Percentiles rank a stretch among this genome's conserved stretches.
Conservation (phyloP, 2,113 vertebrate genomes). For the Nothobranchius furzeri region DNA sequence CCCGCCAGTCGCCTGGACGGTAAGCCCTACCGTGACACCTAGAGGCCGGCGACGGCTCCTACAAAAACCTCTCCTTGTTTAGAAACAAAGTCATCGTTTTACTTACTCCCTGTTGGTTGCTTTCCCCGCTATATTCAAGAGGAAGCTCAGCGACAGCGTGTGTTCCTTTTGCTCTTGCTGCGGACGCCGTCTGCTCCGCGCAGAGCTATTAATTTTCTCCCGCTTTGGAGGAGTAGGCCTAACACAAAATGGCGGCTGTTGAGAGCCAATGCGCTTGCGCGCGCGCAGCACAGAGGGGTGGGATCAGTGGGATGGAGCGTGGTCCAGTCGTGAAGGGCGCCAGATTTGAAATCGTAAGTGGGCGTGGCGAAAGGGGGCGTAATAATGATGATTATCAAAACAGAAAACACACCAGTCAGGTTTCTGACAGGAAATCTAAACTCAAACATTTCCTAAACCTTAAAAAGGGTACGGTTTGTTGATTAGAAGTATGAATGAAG, state of each 20-base stretch:
- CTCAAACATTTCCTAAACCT: neutral
- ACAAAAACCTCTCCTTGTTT: constrained; percentile 86
- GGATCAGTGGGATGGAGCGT: constrained; percentile 45
- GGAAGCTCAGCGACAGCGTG: constrained; percentile 21
- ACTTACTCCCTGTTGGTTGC: constrained; percentile 75
- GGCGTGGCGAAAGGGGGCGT: constrained; percentile 38
- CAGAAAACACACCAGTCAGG: neutral
- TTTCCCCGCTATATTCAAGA: constrained; percentile 51
- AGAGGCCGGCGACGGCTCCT: constrained; percentile 97
- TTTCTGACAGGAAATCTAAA: neutral
- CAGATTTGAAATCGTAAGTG: constrained; percentile 69
- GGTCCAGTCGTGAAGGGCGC: constrained; percentile 49
- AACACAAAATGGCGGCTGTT: constrained; percentile 91
- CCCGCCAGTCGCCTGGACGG: constrained; percentile 89
- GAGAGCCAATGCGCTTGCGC: constrained; percentile 81
- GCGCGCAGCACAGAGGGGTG: constrained; percentile 1
- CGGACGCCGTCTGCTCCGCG: constrained; percentile 53
- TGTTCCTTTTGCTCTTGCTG: constrained; percentile 24
- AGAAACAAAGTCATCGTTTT: constrained; percentile 58
- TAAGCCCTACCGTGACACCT: constrained; percentile 99
- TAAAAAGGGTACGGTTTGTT: no score
- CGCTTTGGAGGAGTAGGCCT: constrained; percentile 81
- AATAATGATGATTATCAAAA: neutral
- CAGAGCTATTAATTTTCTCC: constrained; percentile 80
- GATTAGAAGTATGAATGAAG: neutral